Evolutionary conservation across 2,888 invertebrate genomes (phyloP), one percentile per base, ranked within the genome.

Genomic region (Stenoptilia bipunctidactyla): DNA sequence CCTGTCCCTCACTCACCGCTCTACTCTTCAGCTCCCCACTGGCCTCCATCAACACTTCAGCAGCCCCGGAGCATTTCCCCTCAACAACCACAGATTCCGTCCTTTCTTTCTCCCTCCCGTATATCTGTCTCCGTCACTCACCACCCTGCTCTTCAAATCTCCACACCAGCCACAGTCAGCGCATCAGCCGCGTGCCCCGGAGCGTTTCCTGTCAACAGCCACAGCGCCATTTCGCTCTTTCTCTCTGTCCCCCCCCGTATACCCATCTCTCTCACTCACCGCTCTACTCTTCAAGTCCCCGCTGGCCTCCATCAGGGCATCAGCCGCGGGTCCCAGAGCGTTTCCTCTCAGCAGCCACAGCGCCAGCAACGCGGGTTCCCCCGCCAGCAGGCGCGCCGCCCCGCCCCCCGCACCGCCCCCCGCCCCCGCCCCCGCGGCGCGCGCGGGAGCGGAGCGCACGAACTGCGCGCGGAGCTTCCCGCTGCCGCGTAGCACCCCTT

Each of bases 141-240:
- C 77, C 0, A 92, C 82, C 34, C 88, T 88, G 52, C 89, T 88
- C 0, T 66, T 76, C 67, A 94, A 95, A 12, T 84, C 47, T 1
- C 37, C 35, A n/a, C 2, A 61, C 61, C 35, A 58, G 89, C 89
- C 40, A 91, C 65, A 43, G 86, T n/a, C 75, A 47, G 52, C 44
- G 54, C 54, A 14, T 55, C 55, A 41, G 48, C 40, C 33, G 40
- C 38, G 39, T 36, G 27, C 43, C 45, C n/a, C 15, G 34, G 35
- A 27, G 4, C 41, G 25, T 9, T 9, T 5, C 5, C 25, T 9
- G 25, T 5, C 25, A 9, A 9, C 25, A 9, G 25, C 25, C 25
- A 25, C 25, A 25, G 25, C 25, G 25, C 5, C 25, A 25, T n/a
- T n/a, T n/a, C n/a, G n/a, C n/a, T n/a, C n/a, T n/a, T n/a, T n/a